Conservation (phyloP, 2,797 vertebrate species). For the Echiichthys vipera region DNA sequence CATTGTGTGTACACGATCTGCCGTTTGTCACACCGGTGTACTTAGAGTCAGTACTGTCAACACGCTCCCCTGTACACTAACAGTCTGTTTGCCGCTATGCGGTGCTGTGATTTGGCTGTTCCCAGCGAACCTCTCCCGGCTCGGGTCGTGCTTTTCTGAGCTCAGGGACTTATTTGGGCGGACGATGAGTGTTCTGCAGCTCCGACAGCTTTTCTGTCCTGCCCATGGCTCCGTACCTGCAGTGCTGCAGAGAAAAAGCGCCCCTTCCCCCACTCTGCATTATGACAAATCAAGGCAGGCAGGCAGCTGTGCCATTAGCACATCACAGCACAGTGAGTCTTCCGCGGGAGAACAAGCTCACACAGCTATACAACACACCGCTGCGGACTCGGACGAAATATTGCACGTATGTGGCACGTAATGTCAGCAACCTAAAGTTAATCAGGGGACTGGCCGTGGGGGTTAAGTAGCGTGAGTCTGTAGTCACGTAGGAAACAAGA, state of each 20-base stretch:
- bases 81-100: conserved; percentile 42
- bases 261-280: conserved; percentile 90
- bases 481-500: conserved; percentile 19
- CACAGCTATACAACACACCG: conserved; percentile 34
- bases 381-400: conserved; percentile 41
- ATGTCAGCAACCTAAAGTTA: conserved; percentile 30
- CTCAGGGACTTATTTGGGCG: conserved; percentile 55
- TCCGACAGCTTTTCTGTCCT: conserved; percentile 81
- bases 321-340: conserved; percentile 80
- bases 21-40: conserved; percentile 65
- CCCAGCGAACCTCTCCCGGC: conserved; percentile 30
- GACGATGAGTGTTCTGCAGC: conserved; percentile 68
- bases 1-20: conserved; percentile 68
- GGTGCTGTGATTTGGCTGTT: conserved; percentile 40
- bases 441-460: conserved; percentile 37
- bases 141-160: conserved; percentile 45
- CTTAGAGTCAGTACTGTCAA: conserved; percentile 45
- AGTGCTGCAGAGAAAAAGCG: conserved; percentile 89
- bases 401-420: conserved; percentile 38
- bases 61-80: conserved; percentile 38
- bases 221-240: conserved; percentile 89
- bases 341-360: conserved; percentile 66
- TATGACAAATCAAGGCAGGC: conserved; percentile 94
- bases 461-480: conserved; percentile 22
- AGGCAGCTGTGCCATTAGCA: conserved; percentile 87